These are phyloP conservation scores for Tachysurus fulvidraco DNA, from an alignment of 2,113 vertebrate genomes.

Conservation along the genomic window DNA sequence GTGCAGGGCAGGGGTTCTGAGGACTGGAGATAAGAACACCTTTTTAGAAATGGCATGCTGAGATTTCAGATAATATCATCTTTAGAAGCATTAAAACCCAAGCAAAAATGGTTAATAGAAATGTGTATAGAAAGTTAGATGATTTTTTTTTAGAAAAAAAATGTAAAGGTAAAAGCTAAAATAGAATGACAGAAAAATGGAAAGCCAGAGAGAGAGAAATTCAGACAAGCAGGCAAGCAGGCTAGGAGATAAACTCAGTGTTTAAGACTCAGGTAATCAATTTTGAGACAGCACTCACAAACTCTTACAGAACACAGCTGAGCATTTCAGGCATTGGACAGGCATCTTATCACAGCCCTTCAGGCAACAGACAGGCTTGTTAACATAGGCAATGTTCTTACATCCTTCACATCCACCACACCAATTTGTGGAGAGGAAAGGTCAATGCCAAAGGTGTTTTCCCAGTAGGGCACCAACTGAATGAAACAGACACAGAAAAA, in stretches of 20 bases:
- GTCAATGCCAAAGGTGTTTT: constrained; percentile 88
- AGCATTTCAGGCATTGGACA: constrained; percentile 27
- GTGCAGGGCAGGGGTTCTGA: neutral
- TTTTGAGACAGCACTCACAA: constrained; percentile 1
- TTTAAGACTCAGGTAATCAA: too few relatives aligned
- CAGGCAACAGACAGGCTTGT: constrained; percentile 27
- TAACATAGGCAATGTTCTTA: constrained; percentile 67
- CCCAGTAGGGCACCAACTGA: constrained; percentile 91
- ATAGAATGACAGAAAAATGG: neutral
- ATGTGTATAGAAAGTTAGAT: neutral
- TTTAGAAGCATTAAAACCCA: neutral
- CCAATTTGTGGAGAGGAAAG: constrained; percentile 86
- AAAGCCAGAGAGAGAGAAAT: neutral
- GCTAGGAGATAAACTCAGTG: neutral
- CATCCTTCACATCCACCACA: constrained; percentile 86
- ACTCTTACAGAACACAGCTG: constrained; percentile 23
- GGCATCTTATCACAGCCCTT: constrained; percentile 24
- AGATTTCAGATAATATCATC: neutral
- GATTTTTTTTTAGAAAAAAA: neutral
- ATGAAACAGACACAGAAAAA: neutral
- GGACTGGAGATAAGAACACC: neutral
- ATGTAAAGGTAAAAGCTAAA: neutral
- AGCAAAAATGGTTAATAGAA: neutral
- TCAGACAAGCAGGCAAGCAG: neutral
- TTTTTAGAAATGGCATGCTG: neutral